Evolutionary conservation across 2,888 invertebrate species (phyloP).

Genomic region (Eulithis prunata): DNA sequence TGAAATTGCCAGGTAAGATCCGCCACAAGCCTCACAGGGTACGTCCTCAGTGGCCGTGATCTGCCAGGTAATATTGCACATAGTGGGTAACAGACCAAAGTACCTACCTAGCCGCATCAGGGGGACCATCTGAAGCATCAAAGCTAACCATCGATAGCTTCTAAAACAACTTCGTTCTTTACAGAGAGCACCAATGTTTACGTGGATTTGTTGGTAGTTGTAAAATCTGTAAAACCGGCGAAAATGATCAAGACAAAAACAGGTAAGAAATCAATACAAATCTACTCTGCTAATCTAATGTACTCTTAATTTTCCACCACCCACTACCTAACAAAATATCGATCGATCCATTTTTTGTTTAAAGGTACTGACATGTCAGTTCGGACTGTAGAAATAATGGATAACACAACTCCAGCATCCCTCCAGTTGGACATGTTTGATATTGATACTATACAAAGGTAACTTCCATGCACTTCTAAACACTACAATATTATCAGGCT

Average conservation of each 20-base stretch:
- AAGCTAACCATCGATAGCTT: too few species aligned
- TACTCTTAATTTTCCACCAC: too few species aligned
- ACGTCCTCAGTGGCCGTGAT: background rate
- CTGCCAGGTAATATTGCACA: too few species aligned
- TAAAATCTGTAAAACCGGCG: constrained; percentile 86
- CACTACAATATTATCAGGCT: background rate
- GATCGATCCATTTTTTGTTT: constrained; percentile 22
- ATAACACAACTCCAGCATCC: constrained; percentile 85
- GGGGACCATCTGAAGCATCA: too few species aligned
- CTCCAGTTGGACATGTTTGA: constrained; percentile 87
- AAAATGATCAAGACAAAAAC: constrained; percentile 86
- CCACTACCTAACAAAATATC: background rate
- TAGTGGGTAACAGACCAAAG: too few species aligned
- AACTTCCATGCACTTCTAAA: constrained; percentile 21
- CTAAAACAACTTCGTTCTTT: constrained; percentile 6
- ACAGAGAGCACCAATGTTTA: constrained; percentile 72
- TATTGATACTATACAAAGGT: constrained; percentile 87
- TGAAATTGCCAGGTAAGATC: constrained; percentile 67
- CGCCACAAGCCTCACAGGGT: background rate
- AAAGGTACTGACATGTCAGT: constrained; percentile 81
- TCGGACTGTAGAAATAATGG: constrained; percentile 87
- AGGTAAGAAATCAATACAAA: constrained; percentile 57
- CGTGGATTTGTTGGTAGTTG: constrained; percentile 88
- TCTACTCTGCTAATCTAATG: too few species aligned
- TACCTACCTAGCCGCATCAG: too few species aligned